Percentiles rank a stretch among this genome's conserved stretches.
Conservation (phyloP, 2,113 vertebrate genomes). For the Nibea albiflora region DNA sequence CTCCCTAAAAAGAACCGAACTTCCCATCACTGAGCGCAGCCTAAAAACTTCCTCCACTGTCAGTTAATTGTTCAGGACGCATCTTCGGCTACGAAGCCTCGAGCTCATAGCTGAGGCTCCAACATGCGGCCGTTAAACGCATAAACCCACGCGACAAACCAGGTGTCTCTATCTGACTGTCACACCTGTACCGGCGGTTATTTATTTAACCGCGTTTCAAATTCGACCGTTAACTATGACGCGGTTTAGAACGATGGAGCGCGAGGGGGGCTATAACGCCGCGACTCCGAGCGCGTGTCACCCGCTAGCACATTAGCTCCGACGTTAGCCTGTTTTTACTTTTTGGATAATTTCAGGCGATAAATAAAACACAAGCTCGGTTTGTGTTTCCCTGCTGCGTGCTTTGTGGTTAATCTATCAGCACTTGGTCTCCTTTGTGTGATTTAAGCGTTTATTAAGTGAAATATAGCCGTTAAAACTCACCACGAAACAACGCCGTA, state of each 20-base stretch:
- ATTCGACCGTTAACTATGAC: too few relatives aligned
- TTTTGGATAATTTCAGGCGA: rapidly evolving
- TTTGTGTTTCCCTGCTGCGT: rapidly evolving
- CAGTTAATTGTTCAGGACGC: too few relatives aligned
- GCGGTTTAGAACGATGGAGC: neutral
- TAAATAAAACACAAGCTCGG: rapidly evolving
- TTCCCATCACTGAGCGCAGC: too few relatives aligned
- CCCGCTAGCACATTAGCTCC: constrained; percentile 58
- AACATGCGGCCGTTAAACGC: neutral
- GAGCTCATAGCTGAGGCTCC: too few relatives aligned
- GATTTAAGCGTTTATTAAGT: neutral
- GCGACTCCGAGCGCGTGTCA: constrained; percentile 57
- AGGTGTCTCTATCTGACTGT: rapidly evolving
- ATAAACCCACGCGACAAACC: neutral
- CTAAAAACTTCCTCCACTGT: neutral
- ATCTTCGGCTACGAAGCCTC: too few relatives aligned
- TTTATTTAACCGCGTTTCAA: too few relatives aligned
- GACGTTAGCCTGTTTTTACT: constrained; percentile 32
- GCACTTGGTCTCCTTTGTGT: rapidly evolving
- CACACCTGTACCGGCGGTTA: rapidly evolving
- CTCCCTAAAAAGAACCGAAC: too few relatives aligned
- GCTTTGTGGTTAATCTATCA: rapidly evolving
- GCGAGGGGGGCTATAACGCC: neutral
- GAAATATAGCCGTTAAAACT: constrained; percentile 52
- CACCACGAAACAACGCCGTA: constrained; percentile 92